Conservation (phyloP, 2,113 vertebrate genomes). For the Dolichallabes microphthalmus region DNA sequence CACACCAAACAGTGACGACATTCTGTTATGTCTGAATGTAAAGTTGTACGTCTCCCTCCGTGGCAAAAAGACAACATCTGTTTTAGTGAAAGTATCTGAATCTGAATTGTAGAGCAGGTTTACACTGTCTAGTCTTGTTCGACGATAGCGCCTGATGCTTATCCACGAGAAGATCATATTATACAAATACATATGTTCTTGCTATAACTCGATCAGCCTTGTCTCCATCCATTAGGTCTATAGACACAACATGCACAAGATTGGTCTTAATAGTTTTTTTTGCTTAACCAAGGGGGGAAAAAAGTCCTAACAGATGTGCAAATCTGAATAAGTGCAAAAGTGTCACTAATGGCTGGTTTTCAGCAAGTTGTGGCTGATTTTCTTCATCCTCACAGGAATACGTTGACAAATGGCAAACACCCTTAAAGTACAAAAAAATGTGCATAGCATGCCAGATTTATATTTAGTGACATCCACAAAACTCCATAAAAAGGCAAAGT, state of each 20-base stretch:
- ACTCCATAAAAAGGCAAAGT: neutral
- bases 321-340: neutral
- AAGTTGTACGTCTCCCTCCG: neutral
- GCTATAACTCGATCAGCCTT: neutral
- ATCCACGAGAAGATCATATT: neutral
- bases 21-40: constrained; percentile 1
- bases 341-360: too few species aligned
- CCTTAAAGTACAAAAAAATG: neutral
- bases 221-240: neutral
- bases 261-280: too few species aligned
- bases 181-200: neutral
- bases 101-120: neutral
- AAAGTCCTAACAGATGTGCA: neutral
- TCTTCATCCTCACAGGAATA: neutral
- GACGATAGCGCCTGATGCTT: neutral
- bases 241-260: neutral
- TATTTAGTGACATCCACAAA: neutral
- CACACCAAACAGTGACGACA: neutral
- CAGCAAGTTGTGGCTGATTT: neutral
- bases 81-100: constrained; percentile 6
- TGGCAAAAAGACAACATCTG: constrained; percentile 21
- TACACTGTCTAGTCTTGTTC: neutral
- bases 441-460: neutral
- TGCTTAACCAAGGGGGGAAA: too few species aligned
- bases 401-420: neutral